Percentiles rank a stretch among this genome's conserved stretches.
Evolutionary conservation across 1,140 invertebrate genomes (phyloP).

Genomic region (Melanaphis sacchari): DNA sequence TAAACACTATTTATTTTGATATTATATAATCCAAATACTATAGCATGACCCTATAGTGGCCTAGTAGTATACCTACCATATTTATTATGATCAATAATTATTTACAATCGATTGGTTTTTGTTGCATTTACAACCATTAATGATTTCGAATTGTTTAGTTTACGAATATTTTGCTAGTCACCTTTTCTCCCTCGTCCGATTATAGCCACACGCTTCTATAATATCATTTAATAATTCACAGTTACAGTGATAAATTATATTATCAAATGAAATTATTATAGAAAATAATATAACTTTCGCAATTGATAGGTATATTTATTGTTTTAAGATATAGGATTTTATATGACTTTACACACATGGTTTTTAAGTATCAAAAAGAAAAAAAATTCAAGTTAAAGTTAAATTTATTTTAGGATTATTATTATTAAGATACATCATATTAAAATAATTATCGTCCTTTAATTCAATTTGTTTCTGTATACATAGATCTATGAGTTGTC

Average conservation of each 20-base stretch:
- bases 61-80: not conserved
- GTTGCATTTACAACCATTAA: not conserved
- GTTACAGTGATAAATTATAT: not conserved
- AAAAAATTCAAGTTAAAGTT: no score
- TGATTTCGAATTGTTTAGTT: not conserved
- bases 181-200: not conserved
- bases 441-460: not conserved
- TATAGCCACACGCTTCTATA: not conserved
- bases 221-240: not conserved
- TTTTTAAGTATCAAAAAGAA: not conserved
- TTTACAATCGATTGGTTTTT: not conserved
- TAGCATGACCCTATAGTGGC: not conserved
- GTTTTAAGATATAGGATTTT: not conserved
- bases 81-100: not conserved
- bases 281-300: not conserved
- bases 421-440: not conserved
- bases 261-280: not conserved
- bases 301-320: not conserved
- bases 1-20: not conserved
- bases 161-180: constrained; percentile 2
- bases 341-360: not conserved
- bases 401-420: no score
- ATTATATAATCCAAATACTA: not conserved
- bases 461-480: not conserved
- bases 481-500: not conserved